A percentile compares a stretch with the other conserved stretches of the same genome.
Evolutionary conservation across 2,888 invertebrate species (phyloP).

Genomic region (Dyspetes luteomarginatus): DNA sequence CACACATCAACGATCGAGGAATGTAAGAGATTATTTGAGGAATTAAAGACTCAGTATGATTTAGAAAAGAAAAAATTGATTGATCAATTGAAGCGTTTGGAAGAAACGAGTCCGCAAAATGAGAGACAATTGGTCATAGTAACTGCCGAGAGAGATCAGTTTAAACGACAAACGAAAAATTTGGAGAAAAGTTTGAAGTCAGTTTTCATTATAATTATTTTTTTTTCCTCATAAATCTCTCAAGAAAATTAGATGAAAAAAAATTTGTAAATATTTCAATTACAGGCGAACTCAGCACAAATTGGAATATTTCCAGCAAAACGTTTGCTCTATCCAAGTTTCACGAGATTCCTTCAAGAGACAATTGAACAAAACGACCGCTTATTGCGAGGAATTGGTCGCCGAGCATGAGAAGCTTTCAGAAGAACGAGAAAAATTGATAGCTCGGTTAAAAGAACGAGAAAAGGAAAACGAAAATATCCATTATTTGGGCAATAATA

Average conservation of each 20-base stretch:
- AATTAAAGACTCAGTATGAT: conserved; percentile 89
- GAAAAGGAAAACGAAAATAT: conserved; percentile 79
- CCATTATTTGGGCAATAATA: conserved; percentile 83
- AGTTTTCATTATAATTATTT: not conserved
- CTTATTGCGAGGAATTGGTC: conserved; percentile 85
- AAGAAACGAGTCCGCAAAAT: conserved; percentile 82
- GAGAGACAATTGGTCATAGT: conserved; percentile 84
- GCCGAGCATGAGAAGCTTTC: conserved; percentile 84
- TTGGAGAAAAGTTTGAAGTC: conserved; percentile 86
- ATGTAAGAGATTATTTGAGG: conserved; percentile 90
- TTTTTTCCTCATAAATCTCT: too few species aligned
- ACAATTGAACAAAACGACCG: conserved; percentile 85
- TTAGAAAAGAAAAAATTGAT: conserved; percentile 87
- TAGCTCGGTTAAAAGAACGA: conserved; percentile 72
- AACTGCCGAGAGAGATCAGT: conserved; percentile 83
- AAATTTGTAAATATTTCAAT: conserved; percentile 19
- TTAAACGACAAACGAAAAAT: conserved; percentile 84
- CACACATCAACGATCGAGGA: conserved; percentile 89
- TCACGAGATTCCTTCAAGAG: conserved; percentile 84
- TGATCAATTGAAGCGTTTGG: conserved; percentile 84
- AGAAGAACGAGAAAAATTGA: conserved; percentile 77
- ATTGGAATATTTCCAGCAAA: conserved; percentile 83
- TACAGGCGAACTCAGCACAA: conserved; percentile 83
- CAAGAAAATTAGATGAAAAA: not conserved
- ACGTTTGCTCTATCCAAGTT: conserved; percentile 83